A percentile compares a stretch with the other conserved stretches of the same genome.
Evolutionary conservation across 1,140 invertebrate species (phyloP).

Genomic region (Drosophila melanica): DNA sequence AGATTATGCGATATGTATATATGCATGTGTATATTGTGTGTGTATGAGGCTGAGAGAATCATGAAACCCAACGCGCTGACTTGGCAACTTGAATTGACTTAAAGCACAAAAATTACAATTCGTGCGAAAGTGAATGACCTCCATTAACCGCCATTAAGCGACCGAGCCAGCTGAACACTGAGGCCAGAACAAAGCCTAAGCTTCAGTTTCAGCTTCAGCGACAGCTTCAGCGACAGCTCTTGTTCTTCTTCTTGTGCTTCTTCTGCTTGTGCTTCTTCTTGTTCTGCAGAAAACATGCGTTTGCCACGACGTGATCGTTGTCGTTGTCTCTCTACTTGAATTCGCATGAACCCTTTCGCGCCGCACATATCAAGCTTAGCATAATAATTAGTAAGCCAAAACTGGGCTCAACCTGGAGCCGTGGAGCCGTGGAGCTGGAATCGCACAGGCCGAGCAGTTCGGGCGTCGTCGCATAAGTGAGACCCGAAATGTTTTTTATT

Average conservation of each 20-base stretch:
- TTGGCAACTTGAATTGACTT: constrained; percentile 71
- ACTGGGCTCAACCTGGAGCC: constrained; percentile 35
- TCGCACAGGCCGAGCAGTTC: not conserved
- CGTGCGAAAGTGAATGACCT: constrained; percentile 83
- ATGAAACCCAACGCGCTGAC: constrained; percentile 50
- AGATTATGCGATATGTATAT: constrained; percentile 62
- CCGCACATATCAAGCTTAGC: constrained; percentile 58
- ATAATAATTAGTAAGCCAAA: constrained; percentile 81
- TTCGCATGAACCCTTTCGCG: constrained; percentile 70
- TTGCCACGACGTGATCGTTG: constrained; percentile 7
- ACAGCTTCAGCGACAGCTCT: not conserved
- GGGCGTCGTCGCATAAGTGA: not conserved
- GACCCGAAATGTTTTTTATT: constrained; percentile 44
- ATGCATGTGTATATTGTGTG: not conserved
- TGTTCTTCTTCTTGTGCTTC: constrained; percentile 34
- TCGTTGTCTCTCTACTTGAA: constrained; percentile 43
- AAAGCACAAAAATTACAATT: constrained; percentile 77
- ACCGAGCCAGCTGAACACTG: constrained; percentile 3
- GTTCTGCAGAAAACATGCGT: constrained; percentile 61
- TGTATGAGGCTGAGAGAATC: not conserved
- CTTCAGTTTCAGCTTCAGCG: constrained; percentile 12
- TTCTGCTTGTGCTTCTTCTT: constrained; percentile 38
- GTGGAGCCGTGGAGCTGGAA: too few relatives aligned
- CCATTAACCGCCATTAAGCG: constrained; percentile 77
- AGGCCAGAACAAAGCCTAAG: constrained; percentile 44